Conservation (phyloP, 2,888 invertebrate genomes). For the Pammene aurita region DNA sequence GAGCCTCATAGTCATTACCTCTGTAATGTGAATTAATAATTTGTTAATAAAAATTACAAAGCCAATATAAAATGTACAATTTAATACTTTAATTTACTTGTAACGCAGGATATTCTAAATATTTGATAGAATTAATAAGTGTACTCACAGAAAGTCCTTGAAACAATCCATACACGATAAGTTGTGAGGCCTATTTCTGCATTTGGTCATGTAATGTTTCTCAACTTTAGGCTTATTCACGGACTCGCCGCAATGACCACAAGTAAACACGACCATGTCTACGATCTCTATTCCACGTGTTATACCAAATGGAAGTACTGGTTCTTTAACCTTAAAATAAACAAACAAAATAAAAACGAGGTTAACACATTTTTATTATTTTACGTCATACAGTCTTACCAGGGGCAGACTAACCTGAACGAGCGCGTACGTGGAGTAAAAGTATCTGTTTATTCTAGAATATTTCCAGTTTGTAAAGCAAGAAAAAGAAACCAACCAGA, state of each 20-base stretch:
- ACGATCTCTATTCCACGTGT: conserved; percentile 31
- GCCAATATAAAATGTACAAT: not conserved
- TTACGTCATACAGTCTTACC: conserved; percentile 1
- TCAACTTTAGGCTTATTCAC: conserved; percentile 96
- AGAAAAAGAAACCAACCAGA: conserved; percentile 37
- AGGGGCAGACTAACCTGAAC: conserved; percentile 21
- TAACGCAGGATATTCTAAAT: too few species aligned
- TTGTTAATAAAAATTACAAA: conserved; percentile 13
- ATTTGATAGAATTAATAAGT: too few species aligned
- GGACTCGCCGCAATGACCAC: conserved; percentile 95
- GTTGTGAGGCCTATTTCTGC: conserved; percentile 86
- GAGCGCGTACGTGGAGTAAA: conserved; percentile 4
- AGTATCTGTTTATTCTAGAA: conserved; percentile 12
- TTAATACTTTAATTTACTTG: conserved; percentile 10
- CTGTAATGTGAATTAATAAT: conserved; percentile 70
- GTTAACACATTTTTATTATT: conserved; percentile 18
- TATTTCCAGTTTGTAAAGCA: conserved; percentile 23
- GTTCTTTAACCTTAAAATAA: conserved; percentile 41
- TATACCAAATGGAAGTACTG: conserved; percentile 7
- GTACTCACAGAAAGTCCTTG: conserved; percentile 91
- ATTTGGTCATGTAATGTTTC: conserved; percentile 91
- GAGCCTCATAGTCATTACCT: conserved; percentile 88
- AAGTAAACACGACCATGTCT: conserved; percentile 97
- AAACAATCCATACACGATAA: conserved; percentile 97
- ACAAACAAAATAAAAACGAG: conserved; percentile 40